A percentile compares a stretch with the other conserved stretches of the same genome.
Conservation (phyloP, 2,113 vertebrate species). For the Etheostoma spectabile region DNA sequence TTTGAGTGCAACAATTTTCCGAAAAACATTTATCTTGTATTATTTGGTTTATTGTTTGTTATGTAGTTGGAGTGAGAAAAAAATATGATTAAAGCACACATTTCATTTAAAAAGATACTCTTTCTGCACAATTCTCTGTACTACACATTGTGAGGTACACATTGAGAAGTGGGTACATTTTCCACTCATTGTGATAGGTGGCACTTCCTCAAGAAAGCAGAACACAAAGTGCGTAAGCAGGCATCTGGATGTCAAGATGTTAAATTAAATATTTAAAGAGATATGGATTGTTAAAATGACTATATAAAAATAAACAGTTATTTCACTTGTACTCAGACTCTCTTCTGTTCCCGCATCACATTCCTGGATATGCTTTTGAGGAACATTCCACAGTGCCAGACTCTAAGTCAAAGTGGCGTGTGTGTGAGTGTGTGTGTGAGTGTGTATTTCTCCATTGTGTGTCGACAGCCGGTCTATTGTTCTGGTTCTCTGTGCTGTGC, state of each 20-base stretch:
- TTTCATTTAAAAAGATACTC: neutral
- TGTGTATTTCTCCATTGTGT: slow-evolving; percentile 59
- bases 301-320: neutral
- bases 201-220: neutral
- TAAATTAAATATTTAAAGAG: neutral
- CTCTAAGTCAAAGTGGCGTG: slow-evolving; percentile 6
- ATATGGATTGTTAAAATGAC: neutral
- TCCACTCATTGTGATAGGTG: neutral
- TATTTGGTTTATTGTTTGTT: neutral
- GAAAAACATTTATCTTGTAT: neutral
- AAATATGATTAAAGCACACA: neutral
- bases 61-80: neutral
- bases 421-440: slow-evolving; percentile 41
- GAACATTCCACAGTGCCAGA: slow-evolving; percentile 52
- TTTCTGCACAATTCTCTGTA: neutral
- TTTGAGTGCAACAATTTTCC: neutral
- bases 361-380: slow-evolving; percentile 56
- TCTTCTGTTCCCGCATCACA: slow-evolving; percentile 6
- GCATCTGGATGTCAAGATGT: neutral
- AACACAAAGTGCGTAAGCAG: neutral
- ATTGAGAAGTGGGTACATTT: neutral
- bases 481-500: slow-evolving; percentile 54
- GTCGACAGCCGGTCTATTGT: slow-evolving; percentile 63
- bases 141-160: neutral
- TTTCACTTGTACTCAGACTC: neutral